These are phyloP conservation scores for Proterorhinus semilunaris DNA, from an alignment of 2,113 vertebrate species.

Conservation along the genomic window DNA sequence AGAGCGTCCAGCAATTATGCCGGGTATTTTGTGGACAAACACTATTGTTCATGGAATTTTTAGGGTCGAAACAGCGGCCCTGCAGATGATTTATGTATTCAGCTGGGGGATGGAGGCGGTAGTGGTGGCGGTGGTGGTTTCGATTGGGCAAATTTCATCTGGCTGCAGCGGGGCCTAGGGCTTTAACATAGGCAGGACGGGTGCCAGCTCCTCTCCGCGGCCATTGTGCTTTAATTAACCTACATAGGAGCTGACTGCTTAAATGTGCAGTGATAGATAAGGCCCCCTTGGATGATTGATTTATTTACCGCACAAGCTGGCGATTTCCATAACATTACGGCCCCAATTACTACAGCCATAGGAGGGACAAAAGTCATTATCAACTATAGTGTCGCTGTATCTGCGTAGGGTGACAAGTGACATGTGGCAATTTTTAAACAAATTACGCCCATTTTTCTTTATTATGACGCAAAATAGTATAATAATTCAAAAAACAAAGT, in stretches of 20 bases:
- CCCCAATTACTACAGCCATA: slow-evolving; percentile 53
- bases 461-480: too few relatives aligned
- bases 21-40: slow-evolving; percentile 65
- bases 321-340: slow-evolving; percentile 72
- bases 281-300: slow-evolving; percentile 76
- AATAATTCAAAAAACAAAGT: too few relatives aligned
- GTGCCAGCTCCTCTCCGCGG: slow-evolving; percentile 75
- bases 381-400: slow-evolving; percentile 25
- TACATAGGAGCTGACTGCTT: slow-evolving; percentile 73
- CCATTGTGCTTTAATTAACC: slow-evolving; percentile 83
- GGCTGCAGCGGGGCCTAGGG: slow-evolving; percentile 69
- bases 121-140: slow-evolving; percentile 24
- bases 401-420: slow-evolving; percentile 37
- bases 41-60: slow-evolving; percentile 68
- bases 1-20: slow-evolving; percentile 66
- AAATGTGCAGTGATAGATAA: slow-evolving; percentile 81
- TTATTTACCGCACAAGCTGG: slow-evolving; percentile 71
- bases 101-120: slow-evolving; percentile 54
- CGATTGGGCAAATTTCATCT: slow-evolving; percentile 70
- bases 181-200: slow-evolving; percentile 74
- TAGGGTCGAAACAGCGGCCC: slow-evolving; percentile 62
- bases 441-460: neutral
- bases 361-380: slow-evolving; percentile 53
- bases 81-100: slow-evolving; percentile 71
- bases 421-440: neutral